phyloP scores from a whole-genome alignment of 2,113 vertebrate genomes.

The Hippocampus mohnikei region DNA sequence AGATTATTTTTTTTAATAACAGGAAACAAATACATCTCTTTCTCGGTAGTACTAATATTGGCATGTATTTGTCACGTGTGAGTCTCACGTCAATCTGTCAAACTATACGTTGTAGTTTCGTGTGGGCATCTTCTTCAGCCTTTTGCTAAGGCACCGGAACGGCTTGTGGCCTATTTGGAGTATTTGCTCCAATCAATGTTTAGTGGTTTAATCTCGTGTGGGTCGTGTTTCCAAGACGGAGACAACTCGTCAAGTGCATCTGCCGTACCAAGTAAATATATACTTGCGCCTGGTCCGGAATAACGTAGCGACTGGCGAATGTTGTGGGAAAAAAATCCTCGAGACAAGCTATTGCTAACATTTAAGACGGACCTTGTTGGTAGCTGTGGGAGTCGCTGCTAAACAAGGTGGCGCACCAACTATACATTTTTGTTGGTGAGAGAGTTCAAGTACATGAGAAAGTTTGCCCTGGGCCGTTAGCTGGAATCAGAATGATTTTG shows the following conservation, averaged over 20 bases:
- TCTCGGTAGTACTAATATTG: not conserved
- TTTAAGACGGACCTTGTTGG: not conserved
- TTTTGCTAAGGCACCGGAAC: conserved; percentile 34
- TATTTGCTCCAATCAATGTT: conserved; percentile 17
- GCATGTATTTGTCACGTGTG: not conserved
- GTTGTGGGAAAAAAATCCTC: not conserved
- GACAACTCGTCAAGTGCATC: not conserved
- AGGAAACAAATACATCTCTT: not conserved
- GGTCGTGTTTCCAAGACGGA: not conserved
- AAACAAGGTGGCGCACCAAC: not conserved
- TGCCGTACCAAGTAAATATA: not conserved
- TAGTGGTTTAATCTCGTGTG: not conserved
- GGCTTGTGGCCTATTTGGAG: conserved; percentile 53
- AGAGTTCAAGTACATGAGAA: not conserved
- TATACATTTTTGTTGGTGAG: not conserved
- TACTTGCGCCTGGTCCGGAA: not conserved
- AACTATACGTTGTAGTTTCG: not conserved
- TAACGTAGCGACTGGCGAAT: not conserved
- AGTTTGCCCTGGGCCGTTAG: not conserved
- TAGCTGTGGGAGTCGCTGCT: not conserved
- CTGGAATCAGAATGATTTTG: rapidly evolving
- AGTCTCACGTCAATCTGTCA: not conserved
- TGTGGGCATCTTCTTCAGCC: conserved; percentile 23
- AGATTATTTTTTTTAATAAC: not conserved
- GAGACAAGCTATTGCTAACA: not conserved